Evolutionary conservation across 2,113 vertebrate species (phyloP), one percentile per base, ranked within the genome.

Genomic region (Melozone crissalis): DNA sequence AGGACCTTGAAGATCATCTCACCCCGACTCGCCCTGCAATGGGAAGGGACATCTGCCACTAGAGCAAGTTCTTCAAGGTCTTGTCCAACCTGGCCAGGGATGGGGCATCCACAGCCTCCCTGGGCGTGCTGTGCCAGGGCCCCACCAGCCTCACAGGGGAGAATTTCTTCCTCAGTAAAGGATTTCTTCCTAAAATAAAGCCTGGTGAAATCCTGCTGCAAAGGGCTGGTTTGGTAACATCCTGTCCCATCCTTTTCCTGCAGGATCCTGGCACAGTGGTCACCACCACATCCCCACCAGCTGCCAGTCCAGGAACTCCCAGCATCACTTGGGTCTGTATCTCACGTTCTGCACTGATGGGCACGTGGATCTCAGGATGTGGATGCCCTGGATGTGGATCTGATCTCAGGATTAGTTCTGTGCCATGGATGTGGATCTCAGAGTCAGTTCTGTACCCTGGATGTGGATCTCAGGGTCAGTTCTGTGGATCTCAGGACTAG

Each of bases 261-360:
- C 20, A n/a, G 61, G 37, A 55, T 33, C 26, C n/a, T 82, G 31
- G 30, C 24, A 31, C 27, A 18, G 23, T 41, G 52, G 16, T 20
- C 58, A 52, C 23, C 30, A 27, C 10, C 8, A 7, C 5, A 14
- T 28, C 10, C 12, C 26, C 33, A 7, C 1, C 27, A 28, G 41
- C 26, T 89, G 59, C 43, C 43, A 7, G n/a, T 17, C 15, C 9
- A 30, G 44, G 31, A 75, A 13, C 10, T 6, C 14, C 9, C 20
- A 30, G 24, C 4, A 14, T 31, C 58, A 6, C n/a, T 44, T 2
- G 1, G 35, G 51, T 31, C 77, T 4, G 4, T 0, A 7, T 22
- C 21, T 41, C 21, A 9, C 1, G 1, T 14, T 41, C 12, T 31
- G 28, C 51, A 5, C 16, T 15, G 15, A 39, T 39, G 39, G 10